Conservation (phyloP, 2,113 vertebrate genomes). For the Brachyhypopomus gauderio region DNA sequence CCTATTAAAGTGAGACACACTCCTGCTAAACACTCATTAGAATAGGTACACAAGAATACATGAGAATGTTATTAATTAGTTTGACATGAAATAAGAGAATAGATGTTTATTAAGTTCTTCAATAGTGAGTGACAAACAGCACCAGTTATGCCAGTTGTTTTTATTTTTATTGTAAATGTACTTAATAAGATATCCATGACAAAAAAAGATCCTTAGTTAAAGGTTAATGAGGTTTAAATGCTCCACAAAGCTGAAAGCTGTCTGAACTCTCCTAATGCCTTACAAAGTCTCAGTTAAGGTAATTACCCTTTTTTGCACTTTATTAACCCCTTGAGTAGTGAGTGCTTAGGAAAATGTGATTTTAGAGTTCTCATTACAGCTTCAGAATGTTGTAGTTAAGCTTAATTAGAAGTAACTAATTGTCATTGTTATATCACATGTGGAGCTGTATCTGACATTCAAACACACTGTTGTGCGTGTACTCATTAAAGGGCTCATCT, state of each 20-base stretch:
- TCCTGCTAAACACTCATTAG: background rate
- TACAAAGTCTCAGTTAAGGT: background rate
- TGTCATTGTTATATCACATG: no score
- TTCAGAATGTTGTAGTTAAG: no score
- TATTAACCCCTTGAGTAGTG: background rate
- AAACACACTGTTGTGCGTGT: no score
- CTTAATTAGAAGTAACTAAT: no score
- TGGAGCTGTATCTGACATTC: no score
- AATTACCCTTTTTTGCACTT: slow-evolving; percentile 1
- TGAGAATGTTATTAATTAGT: no score
- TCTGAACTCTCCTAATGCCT: background rate
- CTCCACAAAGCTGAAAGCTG: background rate
- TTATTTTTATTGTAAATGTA: background rate
- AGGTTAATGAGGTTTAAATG: slow-evolving; percentile 3
- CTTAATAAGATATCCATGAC: no score
- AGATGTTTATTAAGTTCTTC: background rate
- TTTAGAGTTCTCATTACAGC: background rate
- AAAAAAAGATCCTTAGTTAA: no score
- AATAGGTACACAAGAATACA: no score
- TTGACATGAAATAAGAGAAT: background rate
- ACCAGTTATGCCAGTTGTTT: background rate
- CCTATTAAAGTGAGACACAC: slow-evolving; percentile 3
- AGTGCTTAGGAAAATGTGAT: background rate
- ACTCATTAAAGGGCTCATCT: no score
- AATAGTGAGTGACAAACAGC: background rate